Base-by-base conservation (phyloP, 2,888 invertebrate species). In the Agriopis marginaria region DNA sequence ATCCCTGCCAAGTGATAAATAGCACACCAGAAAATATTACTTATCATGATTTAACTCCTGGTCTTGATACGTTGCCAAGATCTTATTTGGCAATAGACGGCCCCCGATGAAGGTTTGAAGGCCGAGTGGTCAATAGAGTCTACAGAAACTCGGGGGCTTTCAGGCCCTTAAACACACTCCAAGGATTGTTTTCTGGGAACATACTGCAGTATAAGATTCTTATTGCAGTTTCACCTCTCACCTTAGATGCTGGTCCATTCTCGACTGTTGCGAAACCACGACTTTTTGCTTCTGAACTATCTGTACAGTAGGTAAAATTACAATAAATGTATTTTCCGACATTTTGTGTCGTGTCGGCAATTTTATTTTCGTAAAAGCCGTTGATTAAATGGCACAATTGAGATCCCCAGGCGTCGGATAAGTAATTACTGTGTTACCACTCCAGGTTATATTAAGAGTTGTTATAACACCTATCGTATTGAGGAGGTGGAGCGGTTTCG, bases 31-130 rank as follows among this genome's bases (percentile, higher is more conserved):
- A 74, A 75, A 44, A 23, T 23, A 50, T 49, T 72, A 72, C 66
- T 76, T 66, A 75, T 10, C 47, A 71, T 74, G 68, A 81, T 77
- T 75, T 74, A 76, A 49, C 70, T 67, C 65, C 64, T 67, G 51
- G 53, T 73, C 68, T 74, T 79, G 79, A 75, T 50, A 70, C 8
- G 10, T 17, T 76, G 81, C 82, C 83, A 83, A 76, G 8, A 53
- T 60, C 53, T 61, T 66, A 78, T 77, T 78, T 81, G 80, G 82
- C 78, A 56, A 49, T 3, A 32, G n/a, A 3, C 6, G 12, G 11
- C 32, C 23, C 7, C 17, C 44, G 17, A 0, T 45, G 58, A 42
- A 56, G 2, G 14, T 54, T 53, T 53, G 9, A 14, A 14, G 42
- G 40, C 9, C 6, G 9, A 42, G 42, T 9, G 55, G 14, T 40